Evolutionary conservation across 2,113 vertebrate genomes (phyloP).

Genomic region (mouse (Mus musculus)): DNA sequence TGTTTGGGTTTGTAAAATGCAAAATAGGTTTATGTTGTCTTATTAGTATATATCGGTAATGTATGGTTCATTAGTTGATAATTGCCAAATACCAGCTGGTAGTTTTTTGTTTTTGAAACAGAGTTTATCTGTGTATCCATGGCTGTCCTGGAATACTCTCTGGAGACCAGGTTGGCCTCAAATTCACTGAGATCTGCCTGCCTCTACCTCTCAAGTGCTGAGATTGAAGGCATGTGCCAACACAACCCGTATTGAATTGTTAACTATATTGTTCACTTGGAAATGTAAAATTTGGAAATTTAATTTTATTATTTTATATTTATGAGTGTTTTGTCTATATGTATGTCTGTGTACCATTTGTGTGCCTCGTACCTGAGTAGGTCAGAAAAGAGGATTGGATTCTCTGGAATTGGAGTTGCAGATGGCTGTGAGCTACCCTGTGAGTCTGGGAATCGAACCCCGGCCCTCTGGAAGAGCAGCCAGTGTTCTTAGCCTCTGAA

Average conservation of each 20-base stretch:
- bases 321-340: neutral
- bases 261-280: slow-evolving; percentile 47
- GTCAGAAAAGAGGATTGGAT: neutral
- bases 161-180: neutral
- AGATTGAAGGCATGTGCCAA: neutral
- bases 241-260: slow-evolving; percentile 3
- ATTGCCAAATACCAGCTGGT: neutral
- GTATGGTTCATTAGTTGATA: slow-evolving; percentile 52
- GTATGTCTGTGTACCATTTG: neutral
- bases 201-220: neutral
- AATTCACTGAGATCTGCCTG: neutral
- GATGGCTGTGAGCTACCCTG: neutral
- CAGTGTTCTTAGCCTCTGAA: neutral
- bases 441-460: neutral
- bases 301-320: neutral
- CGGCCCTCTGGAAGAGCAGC: neutral
- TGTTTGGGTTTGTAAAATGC: slow-evolving; percentile 51
- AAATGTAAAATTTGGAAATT: slow-evolving; percentile 54
- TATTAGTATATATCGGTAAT: slow-evolving; percentile 36
- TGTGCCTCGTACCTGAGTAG: neutral
- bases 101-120: neutral
- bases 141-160: neutral
- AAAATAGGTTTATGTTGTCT: neutral
- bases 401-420: neutral
- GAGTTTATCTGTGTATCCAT: neutral